Evolutionary conservation across 2,888 invertebrate species (phyloP), one percentile per base, ranked within the genome.

Genomic region (Elysia crispata): DNA sequence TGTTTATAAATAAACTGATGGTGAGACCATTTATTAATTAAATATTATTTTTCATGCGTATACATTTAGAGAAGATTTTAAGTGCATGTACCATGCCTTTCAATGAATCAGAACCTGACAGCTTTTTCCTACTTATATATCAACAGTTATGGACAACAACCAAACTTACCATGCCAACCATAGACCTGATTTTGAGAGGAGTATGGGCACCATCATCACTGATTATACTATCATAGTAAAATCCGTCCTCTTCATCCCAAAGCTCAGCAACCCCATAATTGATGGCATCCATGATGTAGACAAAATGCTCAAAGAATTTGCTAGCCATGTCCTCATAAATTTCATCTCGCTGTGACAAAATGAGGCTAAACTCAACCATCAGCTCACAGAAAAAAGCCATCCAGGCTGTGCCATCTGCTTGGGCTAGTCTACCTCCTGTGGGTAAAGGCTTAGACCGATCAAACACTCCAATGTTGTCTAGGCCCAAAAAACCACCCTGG

Each of bases 341-440:
- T 18, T 86, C 87, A 81, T 91, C 91, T 3, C 87, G 79, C 74
- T 86, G 83, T 13, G 91, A 89, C 78, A 92, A 85, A 50, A 90
- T 90, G 41, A 92, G 86, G 28, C 91, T 90, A 30, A 92, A 91
- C 82, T 91, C 90, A 76, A 92, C 83, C 92, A 92, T 91, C 41
- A 88, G 88, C 11, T 89, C 83, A 80, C 91, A 89, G 86, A 89
- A 92, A 83, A 92, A 91, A 5, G 91, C 91, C 91, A 92, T 91
- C 92, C 92, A 92, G 0, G 91, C 92, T 1, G 91, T 91, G 49
- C 91, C 92, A 86, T 92, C 92, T 0, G 92, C 92, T 90, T 88
- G 89, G 0, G 86, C 87, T 20, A 89, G 83, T 60, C 81, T 85
- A 0, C 88, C 88, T 1, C 88, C 88, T 13, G 85, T 84, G 6